These are phyloP conservation scores for Phyllostomus discolor DNA, from an alignment of 2,113 vertebrate species.

Conservation along the genomic window DNA sequence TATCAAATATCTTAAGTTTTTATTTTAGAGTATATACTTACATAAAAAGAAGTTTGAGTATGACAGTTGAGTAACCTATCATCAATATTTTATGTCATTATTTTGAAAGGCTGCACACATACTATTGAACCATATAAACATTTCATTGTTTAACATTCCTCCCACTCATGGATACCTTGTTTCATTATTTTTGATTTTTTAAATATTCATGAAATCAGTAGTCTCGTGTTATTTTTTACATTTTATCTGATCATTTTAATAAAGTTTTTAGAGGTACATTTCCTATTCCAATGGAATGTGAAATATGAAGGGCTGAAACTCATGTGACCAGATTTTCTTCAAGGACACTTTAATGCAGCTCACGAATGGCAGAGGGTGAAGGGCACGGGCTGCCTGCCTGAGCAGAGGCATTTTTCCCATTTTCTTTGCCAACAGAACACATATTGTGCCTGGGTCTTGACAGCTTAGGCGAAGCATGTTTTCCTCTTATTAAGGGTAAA, in stretches of 20 bases:
- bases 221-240: background rate
- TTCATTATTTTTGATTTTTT: background rate
- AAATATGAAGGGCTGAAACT: background rate
- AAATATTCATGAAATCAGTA: background rate
- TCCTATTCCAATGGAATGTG: background rate
- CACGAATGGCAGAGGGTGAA: background rate
- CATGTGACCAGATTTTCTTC: background rate
- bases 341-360: background rate
- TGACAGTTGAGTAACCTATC: background rate
- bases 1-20: background rate
- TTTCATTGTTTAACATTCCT: background rate
- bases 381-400: fast-evolving
- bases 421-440: background rate
- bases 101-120: background rate
- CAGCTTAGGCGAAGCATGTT: background rate
- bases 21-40: background rate
- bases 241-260: background rate
- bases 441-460: background rate
- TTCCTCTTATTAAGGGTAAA: background rate
- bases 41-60: background rate
- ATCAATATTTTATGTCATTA: background rate
- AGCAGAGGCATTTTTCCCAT: background rate
- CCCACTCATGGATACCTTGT: background rate
- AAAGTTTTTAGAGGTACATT: background rate
- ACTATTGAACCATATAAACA: background rate